Evolutionary conservation across 2,888 invertebrate species (phyloP).

Genomic region (Autographa pulchrina): DNA sequence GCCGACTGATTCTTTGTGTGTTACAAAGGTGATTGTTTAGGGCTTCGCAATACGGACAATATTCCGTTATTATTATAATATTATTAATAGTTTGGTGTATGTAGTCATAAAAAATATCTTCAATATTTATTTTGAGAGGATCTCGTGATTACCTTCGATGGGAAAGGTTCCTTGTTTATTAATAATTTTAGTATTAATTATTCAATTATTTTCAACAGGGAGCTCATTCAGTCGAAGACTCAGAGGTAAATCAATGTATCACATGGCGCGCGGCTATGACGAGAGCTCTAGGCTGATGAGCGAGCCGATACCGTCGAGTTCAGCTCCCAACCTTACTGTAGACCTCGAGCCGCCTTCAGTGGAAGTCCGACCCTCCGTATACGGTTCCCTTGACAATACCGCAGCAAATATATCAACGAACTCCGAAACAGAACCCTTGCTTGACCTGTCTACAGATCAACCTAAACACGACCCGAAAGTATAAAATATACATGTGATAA

Average conservation of each 20-base stretch:
- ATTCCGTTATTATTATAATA: no score
- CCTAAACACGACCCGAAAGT: constrained; percentile 70
- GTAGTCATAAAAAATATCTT: no score
- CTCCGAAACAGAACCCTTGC: constrained; percentile 78
- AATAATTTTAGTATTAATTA: background rate
- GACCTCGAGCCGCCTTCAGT: constrained; percentile 73
- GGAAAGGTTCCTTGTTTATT: background rate
- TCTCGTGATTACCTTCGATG: no score
- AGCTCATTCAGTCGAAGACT: constrained; percentile 94
- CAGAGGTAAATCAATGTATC: constrained; percentile 93
- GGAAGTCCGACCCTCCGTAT: constrained; percentile 76
- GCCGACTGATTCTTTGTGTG: no score
- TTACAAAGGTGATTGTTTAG: no score
- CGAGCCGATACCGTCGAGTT: constrained; percentile 75
- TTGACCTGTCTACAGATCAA: constrained; percentile 62
- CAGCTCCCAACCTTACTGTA: constrained; percentile 76
- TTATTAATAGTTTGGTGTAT: no score
- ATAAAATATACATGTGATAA: constrained; percentile 56
- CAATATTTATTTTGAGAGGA: no score
- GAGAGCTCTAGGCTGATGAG: constrained; percentile 87
- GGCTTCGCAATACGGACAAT: no score
- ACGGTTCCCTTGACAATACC: constrained; percentile 82
- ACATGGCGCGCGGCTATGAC: constrained; percentile 92
- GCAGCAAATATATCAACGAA: constrained; percentile 65
- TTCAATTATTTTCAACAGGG: constrained; percentile 76